Evolutionary conservation across 30 jellyfish, hydroid and myxozoan species (phyloP).

Genomic region (Mastigias papua): DNA sequence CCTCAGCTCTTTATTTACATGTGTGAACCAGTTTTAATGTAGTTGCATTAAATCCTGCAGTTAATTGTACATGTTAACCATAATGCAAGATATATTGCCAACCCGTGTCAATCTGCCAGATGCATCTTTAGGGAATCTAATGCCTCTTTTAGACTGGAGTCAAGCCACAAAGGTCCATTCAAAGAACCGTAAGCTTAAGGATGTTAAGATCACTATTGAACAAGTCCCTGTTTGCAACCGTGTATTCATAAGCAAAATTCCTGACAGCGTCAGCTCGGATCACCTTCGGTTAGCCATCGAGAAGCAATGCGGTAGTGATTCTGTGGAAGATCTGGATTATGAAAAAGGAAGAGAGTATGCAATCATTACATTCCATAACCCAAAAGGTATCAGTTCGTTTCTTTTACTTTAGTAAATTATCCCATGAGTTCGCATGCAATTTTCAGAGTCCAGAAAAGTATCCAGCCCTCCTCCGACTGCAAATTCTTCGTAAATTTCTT

Average conservation of each 20-base stretch:
- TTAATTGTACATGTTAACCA: too few species aligned
- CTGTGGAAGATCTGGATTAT: not conserved
- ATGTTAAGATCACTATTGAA: not conserved
- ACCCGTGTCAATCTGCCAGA: too few species aligned
- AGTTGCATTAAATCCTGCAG: too few species aligned
- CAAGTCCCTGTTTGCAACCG: slow-evolving; percentile 11
- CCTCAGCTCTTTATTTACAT: too few species aligned
- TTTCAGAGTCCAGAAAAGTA: too few species aligned
- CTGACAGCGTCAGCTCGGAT: slow-evolving; percentile 24
- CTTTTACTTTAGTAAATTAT: too few species aligned
- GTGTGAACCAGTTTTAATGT: too few species aligned
- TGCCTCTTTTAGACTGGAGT: slow-evolving; percentile 46
- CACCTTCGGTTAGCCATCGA: slow-evolving; percentile 16
- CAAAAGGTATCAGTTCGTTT: not conserved
- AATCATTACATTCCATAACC: not conserved
- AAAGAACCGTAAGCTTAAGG: not conserved
- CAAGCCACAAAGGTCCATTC: not conserved
- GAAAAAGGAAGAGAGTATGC: slow-evolving; percentile 8
- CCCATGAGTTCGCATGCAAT: too few species aligned
- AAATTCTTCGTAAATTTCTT: too few species aligned
- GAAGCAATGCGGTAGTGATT: not conserved
- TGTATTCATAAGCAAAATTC: slow-evolving; percentile 32
- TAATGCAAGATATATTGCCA: too few species aligned
- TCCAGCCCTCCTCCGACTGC: too few species aligned
- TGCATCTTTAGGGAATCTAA: too few species aligned